Evolutionary conservation across 2,888 invertebrate species (phyloP).

Genomic region (Bhutanitis thaidina): DNA sequence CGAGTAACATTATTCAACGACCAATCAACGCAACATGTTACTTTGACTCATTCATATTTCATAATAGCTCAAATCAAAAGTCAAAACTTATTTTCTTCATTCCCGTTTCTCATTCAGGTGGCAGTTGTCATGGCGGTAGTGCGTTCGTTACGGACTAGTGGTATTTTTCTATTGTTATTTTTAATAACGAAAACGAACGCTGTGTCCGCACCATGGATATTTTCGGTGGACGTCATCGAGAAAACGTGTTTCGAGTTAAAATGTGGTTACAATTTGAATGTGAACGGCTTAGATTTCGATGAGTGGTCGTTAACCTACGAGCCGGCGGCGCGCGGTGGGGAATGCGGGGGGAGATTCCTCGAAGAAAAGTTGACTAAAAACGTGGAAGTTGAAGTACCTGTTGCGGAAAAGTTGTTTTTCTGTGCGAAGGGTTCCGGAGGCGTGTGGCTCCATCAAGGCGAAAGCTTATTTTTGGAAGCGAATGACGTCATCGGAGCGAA

Average conservation of each 20-base stretch:
- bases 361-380: constrained; percentile 21
- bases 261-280: constrained; percentile 58
- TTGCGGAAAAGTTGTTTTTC: constrained; percentile 50
- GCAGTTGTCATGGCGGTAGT: constrained; percentile 52
- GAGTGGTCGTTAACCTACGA: constrained; percentile 60
- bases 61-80: too few species aligned
- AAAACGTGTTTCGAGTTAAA: constrained; percentile 44
- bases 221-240: constrained; percentile 49
- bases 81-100: constrained; percentile 10
- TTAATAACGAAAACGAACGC: constrained; percentile 56
- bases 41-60: too few species aligned
- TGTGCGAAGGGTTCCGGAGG: constrained; percentile 54
- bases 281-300: constrained; percentile 43
- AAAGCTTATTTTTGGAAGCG: constrained; percentile 60
- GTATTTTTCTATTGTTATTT: constrained; percentile 66
- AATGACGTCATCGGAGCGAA: constrained; percentile 58
- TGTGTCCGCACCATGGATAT: constrained; percentile 67
- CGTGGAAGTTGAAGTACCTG: constrained; percentile 42
- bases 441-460: constrained; percentile 60
- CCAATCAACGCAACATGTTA: too few species aligned
- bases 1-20: background rate
- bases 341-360: constrained; percentile 27
- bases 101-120: constrained; percentile 27
- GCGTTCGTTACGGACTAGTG: constrained; percentile 62
- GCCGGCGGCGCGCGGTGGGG: constrained; percentile 41